phyloP scores from a whole-genome alignment of 2,797 vertebrate species.

The Xenops minutus region DNA sequence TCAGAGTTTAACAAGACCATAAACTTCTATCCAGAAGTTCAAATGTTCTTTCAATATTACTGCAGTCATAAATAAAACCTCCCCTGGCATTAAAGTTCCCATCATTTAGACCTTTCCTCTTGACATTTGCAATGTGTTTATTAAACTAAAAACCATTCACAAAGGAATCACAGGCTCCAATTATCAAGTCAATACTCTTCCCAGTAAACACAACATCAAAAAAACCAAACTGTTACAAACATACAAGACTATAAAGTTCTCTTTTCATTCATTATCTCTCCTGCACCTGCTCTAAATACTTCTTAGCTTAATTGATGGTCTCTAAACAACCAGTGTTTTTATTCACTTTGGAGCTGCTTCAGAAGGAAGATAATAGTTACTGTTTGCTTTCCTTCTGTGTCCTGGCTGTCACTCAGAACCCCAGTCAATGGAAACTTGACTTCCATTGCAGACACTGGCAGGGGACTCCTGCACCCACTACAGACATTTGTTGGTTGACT shows the following conservation, averaged over 20 bases:
- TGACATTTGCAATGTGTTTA: not conserved
- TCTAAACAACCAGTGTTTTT: slow-evolving; percentile 26
- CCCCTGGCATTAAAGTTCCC: not conserved
- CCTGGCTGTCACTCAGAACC: not conserved
- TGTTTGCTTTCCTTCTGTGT: slow-evolving; percentile 19
- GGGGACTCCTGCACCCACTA: not conserved
- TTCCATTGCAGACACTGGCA: not conserved
- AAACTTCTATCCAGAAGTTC: not conserved
- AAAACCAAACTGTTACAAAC: slow-evolving; percentile 27
- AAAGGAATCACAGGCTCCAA: not conserved
- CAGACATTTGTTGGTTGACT: not conserved
- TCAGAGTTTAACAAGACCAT: slow-evolving; percentile 5
- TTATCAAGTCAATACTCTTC: not conserved
- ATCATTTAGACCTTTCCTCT: not conserved
- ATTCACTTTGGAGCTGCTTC: slow-evolving; percentile 35
- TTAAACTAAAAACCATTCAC: not conserved
- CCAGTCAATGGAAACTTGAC: not conserved
- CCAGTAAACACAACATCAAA: slow-evolving; percentile 13
- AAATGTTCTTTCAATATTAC: not conserved
- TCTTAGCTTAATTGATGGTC: slow-evolving; percentile 24
- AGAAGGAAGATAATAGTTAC: slow-evolving; percentile 19
- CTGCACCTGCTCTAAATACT: slow-evolving; percentile 30
- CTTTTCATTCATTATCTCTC: slow-evolving; percentile 37
- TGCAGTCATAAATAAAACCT: not conserved
- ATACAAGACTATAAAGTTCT: not conserved